Evolutionary conservation across 2,113 vertebrate genomes (phyloP).

Genomic region (Nyctibius bracteatus): DNA sequence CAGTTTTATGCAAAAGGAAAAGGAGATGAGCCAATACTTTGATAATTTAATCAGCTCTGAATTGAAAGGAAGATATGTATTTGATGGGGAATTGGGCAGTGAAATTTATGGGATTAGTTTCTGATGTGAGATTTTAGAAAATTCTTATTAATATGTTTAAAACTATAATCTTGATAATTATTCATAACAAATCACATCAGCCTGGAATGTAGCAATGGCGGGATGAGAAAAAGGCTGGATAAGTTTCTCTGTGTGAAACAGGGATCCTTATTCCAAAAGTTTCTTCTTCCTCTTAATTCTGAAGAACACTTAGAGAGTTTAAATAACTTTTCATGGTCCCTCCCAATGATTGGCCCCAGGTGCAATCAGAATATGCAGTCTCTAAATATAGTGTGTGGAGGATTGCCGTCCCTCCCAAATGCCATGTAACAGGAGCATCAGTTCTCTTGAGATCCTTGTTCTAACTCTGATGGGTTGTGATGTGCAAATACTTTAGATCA

Average conservation of each 20-base stretch:
- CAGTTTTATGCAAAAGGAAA: not conserved
- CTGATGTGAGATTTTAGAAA: not conserved
- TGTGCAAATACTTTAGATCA: not conserved
- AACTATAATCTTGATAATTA: not conserved
- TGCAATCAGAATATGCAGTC: not conserved
- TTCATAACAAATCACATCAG: accelerated
- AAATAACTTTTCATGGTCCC: not conserved
- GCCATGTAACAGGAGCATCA: accelerated
- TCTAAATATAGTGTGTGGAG: not conserved
- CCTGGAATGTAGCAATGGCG: not conserved
- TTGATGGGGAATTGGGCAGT: not conserved
- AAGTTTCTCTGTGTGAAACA: not conserved
- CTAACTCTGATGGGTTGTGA: not conserved
- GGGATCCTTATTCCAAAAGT: not conserved
- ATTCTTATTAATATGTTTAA: not conserved
- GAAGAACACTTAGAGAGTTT: not conserved
- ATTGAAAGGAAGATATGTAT: not conserved
- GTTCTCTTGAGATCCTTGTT: not conserved
- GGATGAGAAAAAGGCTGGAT: not conserved
- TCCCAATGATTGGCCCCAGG: accelerated
- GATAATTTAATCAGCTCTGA: not conserved
- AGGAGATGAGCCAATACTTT: not conserved
- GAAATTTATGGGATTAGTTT: not conserved
- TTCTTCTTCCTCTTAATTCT: not conserved
- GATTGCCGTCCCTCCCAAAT: not conserved